phyloP scores from a whole-genome alignment of 2,888 invertebrate species.

The Erebia palarica region DNA sequence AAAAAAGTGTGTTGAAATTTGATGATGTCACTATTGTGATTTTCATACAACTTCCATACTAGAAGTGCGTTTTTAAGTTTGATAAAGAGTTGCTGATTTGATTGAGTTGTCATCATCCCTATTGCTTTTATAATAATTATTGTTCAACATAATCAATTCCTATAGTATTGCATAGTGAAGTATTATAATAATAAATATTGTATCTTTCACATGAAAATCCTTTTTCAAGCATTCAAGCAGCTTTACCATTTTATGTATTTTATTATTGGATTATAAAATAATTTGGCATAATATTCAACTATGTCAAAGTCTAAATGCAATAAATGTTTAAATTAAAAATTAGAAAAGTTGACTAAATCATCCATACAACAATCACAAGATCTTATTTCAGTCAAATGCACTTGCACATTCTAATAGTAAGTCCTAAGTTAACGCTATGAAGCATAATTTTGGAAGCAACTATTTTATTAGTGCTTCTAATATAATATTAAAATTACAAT shows the following conservation, averaged over 20 bases:
- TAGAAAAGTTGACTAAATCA: constrained; percentile 68
- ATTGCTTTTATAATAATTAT: constrained; percentile 49
- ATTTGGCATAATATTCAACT: constrained; percentile 74
- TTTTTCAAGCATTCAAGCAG: constrained; percentile 29
- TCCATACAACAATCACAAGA: constrained; percentile 76
- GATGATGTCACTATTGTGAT: too few species aligned
- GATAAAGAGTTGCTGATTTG: too few species aligned
- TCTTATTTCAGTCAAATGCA: constrained; percentile 75
- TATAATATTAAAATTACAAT: constrained; percentile 51
- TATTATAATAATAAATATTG: constrained; percentile 39
- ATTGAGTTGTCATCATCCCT: too few species aligned
- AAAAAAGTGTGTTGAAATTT: too few species aligned
- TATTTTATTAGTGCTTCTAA: constrained; percentile 70
- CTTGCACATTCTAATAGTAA: constrained; percentile 64
- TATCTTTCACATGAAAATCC: constrained; percentile 40
- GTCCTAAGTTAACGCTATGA: constrained; percentile 62
- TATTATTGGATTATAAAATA: constrained; percentile 71
- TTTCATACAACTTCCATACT: too few species aligned
- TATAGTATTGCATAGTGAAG: constrained; percentile 45
- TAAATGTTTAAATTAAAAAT: constrained; percentile 62
- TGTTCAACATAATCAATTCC: constrained; percentile 58
- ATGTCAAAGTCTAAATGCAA: constrained; percentile 75
- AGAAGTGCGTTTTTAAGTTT: too few species aligned
- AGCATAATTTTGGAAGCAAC: constrained; percentile 74
- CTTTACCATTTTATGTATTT: constrained; percentile 44